Conservation (phyloP, 2,888 invertebrate species). For the Stenurella melanura region DNA sequence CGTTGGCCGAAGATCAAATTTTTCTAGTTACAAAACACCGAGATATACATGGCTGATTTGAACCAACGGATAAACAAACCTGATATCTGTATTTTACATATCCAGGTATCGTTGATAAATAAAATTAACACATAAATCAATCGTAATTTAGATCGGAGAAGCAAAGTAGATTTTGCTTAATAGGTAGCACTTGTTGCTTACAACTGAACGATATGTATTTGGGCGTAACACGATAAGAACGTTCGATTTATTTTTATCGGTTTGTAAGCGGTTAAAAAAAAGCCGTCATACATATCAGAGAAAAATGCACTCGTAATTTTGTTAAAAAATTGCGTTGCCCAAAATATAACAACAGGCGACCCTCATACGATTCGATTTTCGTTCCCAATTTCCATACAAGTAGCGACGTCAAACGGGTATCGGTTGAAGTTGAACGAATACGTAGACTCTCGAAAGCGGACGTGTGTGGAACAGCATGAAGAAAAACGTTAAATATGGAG, state of each 20-base stretch:
- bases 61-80: neutral
- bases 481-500: slow-evolving; percentile 69
- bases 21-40: neutral
- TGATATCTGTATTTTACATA: neutral
- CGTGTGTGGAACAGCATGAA: slow-evolving; percentile 70
- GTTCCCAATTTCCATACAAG: slow-evolving; percentile 54
- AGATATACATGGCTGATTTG: neutral
- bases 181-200: slow-evolving; percentile 36
- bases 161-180: slow-evolving; percentile 5
- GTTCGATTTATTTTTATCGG: slow-evolving; percentile 19
- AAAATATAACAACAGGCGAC: slow-evolving; percentile 37
- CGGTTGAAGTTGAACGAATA: slow-evolving; percentile 57
- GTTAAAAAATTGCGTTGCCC: slow-evolving; percentile 30
- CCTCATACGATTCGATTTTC: slow-evolving; percentile 56
- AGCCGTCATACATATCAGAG: slow-evolving; percentile 7
- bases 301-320: slow-evolving; percentile 20
- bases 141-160: slow-evolving; percentile 13
- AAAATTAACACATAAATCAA: neutral
- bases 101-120: neutral
- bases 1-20: neutral
- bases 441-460: slow-evolving; percentile 70
- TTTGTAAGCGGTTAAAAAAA: slow-evolving; percentile 2
- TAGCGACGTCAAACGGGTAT: slow-evolving; percentile 48
- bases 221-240: slow-evolving; percentile 26
- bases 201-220: slow-evolving; percentile 7